Base-by-base conservation (phyloP, 1,140 invertebrate genomes). In the Ceratina japonica region DNA sequence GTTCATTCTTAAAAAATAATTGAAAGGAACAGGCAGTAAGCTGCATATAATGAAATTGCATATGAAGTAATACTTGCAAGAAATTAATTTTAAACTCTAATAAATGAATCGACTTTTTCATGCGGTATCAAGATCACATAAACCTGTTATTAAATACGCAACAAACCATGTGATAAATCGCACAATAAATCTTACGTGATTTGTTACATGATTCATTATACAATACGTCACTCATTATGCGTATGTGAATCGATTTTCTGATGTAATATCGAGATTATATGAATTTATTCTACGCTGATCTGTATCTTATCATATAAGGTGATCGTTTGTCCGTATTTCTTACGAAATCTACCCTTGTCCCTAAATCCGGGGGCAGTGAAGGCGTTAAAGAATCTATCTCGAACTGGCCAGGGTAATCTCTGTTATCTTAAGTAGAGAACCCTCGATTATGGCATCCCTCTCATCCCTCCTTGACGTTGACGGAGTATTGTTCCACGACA, bases 381-480 rank as follows among this genome's bases (percentile, higher is more conserved):
- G 81, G 81, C 64, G 70, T 75, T 80, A 54, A 85, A 76, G 70
- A 86, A 86, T 88, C 85, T 89, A 89, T 90, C 88, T 81, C 84
- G 80, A 87, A 82, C 80, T 84, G 85, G 89, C 84, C 78, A 83
- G 73, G 81, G 85, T 87, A 88, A 91, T 90, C 89, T 90, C 86
- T 86, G 88, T 89, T 91, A 91, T 91, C 90, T 90, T 90, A 88
- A 90, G 86, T 85, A 86, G 88, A 88, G 27, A 31, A 84, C 87
- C 72, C 73, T 82, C 68, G 59, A 74, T 85, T 78, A 82, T 82
- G 59, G 68, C 27, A 31, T 62, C 66, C 65, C 10, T 56, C 31
- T 68, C 51, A 65, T 44, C 37, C 76, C 79, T 68, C 59, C 80
- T 49, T 78, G 87, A 87, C 86, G 79, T 81, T 88, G 86, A 88